These are phyloP conservation scores for Triplophysa siluroides DNA, from an alignment of 2,113 vertebrate genomes.

Conservation along the genomic window DNA sequence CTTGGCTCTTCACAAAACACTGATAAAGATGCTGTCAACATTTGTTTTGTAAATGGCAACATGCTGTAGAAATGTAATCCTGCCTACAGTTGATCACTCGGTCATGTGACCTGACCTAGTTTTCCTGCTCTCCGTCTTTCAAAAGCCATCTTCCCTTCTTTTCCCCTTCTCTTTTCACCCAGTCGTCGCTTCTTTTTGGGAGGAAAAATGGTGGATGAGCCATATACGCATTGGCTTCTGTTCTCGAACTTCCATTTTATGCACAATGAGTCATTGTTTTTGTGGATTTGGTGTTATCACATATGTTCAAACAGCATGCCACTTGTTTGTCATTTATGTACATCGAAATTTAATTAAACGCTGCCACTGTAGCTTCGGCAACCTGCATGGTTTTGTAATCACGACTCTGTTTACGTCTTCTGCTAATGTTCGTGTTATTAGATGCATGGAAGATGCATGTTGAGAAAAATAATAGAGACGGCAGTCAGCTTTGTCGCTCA, in stretches of 20 bases:
- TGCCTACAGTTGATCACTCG: conserved; percentile 66
- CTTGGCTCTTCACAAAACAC: conserved; percentile 16
- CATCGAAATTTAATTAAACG: conserved; percentile 1
- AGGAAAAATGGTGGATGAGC: neutral
- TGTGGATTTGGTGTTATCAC: neutral
- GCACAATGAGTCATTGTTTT: neutral
- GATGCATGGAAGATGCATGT: neutral
- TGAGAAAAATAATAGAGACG: conserved; percentile 16
- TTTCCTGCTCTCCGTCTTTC: conserved; percentile 58
- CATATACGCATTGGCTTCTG: neutral
- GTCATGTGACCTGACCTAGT: conserved; percentile 79
- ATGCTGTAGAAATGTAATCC: conserved; percentile 75
- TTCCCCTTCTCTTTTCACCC: neutral
- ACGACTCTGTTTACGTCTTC: neutral
- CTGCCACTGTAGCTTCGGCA: neutral
- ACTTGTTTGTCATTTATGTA: neutral
- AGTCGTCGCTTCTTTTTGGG: neutral
- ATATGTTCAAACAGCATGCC: neutral
- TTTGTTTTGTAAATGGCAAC: conserved; percentile 80
- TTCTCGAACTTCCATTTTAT: neutral
- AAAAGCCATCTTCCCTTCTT: conserved; percentile 48
- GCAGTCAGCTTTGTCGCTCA: neutral
- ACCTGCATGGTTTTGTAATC: conserved; percentile 31
- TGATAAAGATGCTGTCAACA: conserved; percentile 64
- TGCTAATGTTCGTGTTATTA: conserved; percentile 22